Percentiles rank a stretch among this genome's conserved stretches.
Evolutionary conservation across 2,888 invertebrate species (phyloP).

Genomic region (Orchestes rusci): DNA sequence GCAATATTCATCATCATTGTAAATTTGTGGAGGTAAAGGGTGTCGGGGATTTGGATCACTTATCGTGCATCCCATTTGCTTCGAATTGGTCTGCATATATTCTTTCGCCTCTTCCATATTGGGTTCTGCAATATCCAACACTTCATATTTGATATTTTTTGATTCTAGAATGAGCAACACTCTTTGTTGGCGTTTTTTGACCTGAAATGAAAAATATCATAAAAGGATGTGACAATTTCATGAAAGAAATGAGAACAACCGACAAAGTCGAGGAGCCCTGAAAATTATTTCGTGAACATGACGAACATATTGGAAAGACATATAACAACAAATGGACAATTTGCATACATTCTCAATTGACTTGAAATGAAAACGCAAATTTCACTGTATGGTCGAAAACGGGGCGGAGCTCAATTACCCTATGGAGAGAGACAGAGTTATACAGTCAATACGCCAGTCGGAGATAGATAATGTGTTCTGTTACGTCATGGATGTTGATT

Average conservation of each 20-base stretch:
- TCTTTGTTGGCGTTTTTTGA: constrained; percentile 91
- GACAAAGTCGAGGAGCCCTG: not conserved
- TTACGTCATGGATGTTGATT: too few species aligned
- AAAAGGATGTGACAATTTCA: too few species aligned
- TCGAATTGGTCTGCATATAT: constrained; percentile 86
- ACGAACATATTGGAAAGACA: too few species aligned
- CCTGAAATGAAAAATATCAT: constrained; percentile 62
- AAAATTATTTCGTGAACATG: not conserved
- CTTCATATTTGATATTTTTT: constrained; percentile 80
- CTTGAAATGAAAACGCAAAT: too few species aligned
- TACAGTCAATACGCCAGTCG: too few species aligned
- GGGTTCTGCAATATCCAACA: constrained; percentile 92
- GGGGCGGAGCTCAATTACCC: too few species aligned
- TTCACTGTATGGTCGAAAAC: too few species aligned
- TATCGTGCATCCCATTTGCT: constrained; percentile 64
- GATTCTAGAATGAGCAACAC: constrained; percentile 91
- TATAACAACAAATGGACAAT: too few species aligned
- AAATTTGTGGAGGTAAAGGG: constrained; percentile 88
- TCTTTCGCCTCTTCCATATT: constrained; percentile 82
- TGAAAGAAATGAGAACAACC: not conserved
- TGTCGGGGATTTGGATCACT: constrained; percentile 68
- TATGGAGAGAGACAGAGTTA: too few species aligned
- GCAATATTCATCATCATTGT: constrained; percentile 86
- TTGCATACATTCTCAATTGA: too few species aligned
- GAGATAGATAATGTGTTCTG: too few species aligned